These are phyloP conservation scores for Ascidia mentula DNA, from an alignment of 23 tunicate species.

Conservation along the genomic window DNA sequence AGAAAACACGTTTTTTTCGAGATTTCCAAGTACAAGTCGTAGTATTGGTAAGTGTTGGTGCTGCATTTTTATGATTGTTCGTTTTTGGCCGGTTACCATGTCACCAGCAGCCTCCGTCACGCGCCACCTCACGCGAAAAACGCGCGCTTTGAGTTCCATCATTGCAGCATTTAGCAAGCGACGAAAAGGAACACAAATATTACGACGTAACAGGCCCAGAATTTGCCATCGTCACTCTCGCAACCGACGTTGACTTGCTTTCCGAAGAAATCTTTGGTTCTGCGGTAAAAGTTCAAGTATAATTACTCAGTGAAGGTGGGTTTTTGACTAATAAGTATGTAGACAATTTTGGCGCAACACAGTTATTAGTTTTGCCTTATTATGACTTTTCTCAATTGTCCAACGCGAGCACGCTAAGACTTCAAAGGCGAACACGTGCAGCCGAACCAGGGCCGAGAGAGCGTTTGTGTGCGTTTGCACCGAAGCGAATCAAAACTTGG, in stretches of 20 bases:
- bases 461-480: background rate
- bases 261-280: slow-evolving; percentile 8
- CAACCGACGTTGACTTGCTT: background rate
- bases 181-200: background rate
- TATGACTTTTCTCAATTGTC: background rate
- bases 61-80: background rate
- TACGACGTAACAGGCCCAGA: background rate
- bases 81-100: slow-evolving; percentile 2
- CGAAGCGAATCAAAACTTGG: background rate
- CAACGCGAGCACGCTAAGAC: background rate
- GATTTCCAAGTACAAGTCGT: background rate
- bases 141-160: background rate
- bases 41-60: background rate
- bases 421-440: slow-evolving; percentile 6
- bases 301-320: background rate
- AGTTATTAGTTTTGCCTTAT: background rate
- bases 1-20: no score
- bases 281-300: background rate
- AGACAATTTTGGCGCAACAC: background rate
- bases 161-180: background rate
- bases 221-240: background rate
- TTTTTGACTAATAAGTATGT: no score
- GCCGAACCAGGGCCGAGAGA: background rate
- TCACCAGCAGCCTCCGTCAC: background rate
- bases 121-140: no score